Evolutionary conservation across 2,888 invertebrate genomes (phyloP).

Genomic region (Encarsia formosa): DNA sequence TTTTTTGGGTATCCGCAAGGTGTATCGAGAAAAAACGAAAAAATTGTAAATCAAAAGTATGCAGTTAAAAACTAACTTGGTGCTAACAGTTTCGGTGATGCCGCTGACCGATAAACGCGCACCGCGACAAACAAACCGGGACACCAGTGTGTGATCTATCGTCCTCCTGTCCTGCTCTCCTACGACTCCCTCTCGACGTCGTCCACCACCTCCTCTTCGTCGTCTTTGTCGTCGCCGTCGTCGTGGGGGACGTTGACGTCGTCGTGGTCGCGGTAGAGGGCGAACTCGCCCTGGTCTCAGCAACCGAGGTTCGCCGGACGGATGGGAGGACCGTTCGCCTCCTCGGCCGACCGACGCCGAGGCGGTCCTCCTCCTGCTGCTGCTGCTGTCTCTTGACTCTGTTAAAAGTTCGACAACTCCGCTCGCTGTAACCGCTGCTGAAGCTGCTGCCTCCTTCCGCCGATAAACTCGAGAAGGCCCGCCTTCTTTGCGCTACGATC

Average conservation of each 20-base stretch:
- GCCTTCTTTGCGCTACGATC: constrained; percentile 43
- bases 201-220: constrained; percentile 3
- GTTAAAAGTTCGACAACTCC: too few relatives aligned
- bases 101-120: constrained; percentile 40
- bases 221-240: background rate
- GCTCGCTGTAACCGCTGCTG: constrained; percentile 1
- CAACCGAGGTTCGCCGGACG: constrained; percentile 19
- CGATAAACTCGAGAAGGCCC: background rate
- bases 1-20: too few relatives aligned
- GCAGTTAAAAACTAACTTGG: too few relatives aligned
- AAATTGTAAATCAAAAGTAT: too few relatives aligned
- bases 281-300: background rate
- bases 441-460: constrained; percentile 21
- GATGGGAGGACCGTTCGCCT: constrained; percentile 6
- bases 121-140: constrained; percentile 32
- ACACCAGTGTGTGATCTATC: too few relatives aligned
- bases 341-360: constrained; percentile 9
- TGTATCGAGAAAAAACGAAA: too few relatives aligned
- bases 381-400: constrained; percentile 17
- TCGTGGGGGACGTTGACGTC: background rate
- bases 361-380: constrained; percentile 30
- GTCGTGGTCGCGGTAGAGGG: background rate
- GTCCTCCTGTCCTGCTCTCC: constrained; percentile 3
- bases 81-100: constrained; percentile 51
- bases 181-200: constrained; percentile 4